Evolutionary conservation across 2,113 vertebrate species (phyloP).

Genomic region (Chloropsis cyanopogon): DNA sequence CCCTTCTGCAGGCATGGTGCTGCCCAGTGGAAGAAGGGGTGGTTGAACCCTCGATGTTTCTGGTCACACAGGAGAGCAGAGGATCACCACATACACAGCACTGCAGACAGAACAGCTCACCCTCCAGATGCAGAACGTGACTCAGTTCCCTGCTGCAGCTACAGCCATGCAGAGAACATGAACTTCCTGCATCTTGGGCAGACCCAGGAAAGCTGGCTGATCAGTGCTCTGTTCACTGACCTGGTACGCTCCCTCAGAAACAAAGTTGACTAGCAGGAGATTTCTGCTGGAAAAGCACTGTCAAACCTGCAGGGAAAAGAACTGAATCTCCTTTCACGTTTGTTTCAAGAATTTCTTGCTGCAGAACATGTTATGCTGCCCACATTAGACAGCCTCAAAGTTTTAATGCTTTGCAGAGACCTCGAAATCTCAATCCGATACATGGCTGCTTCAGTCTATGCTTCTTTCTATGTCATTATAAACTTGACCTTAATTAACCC

Average conservation of each 20-base stretch:
- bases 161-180: rapidly evolving
- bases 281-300: background rate
- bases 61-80: rapidly evolving
- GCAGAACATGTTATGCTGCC: background rate
- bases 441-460: slow-evolving; percentile 13
- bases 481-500: slow-evolving; percentile 74
- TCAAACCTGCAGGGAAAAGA: background rate
- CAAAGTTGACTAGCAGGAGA: background rate
- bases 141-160: background rate
- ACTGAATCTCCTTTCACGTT: background rate
- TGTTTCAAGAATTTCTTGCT: background rate
- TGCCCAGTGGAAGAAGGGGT: background rate
- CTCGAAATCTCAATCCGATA: slow-evolving; percentile 50
- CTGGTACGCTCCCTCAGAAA: background rate
- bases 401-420: slow-evolving; percentile 13
- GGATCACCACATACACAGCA: rapidly evolving
- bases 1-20: too few species aligned
- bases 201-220: background rate
- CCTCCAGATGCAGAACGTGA: rapidly evolving
- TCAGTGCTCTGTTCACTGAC: background rate
- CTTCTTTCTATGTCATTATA: slow-evolving; percentile 52
- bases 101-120: background rate
- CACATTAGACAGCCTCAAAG: background rate
- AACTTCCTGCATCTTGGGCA: background rate
- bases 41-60: background rate